phyloP scores from a whole-genome alignment of 2,888 invertebrate genomes.

The Protula sp. region DNA sequence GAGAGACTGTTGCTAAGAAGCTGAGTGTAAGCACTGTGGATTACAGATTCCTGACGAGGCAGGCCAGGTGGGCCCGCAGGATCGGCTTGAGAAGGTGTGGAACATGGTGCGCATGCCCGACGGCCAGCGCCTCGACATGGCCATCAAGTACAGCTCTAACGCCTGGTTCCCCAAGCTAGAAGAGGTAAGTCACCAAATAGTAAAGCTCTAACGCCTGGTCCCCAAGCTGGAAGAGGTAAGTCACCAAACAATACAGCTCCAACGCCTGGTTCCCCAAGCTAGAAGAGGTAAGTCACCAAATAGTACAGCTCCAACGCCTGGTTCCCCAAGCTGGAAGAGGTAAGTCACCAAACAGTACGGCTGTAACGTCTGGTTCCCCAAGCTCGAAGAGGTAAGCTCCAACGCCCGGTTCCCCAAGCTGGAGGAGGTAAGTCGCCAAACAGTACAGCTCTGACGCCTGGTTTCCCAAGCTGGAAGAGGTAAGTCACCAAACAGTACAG shows the following conservation, averaged over 20 bases:
- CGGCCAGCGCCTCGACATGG: slow-evolving; percentile 49
- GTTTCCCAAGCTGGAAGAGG: slow-evolving; percentile 37
- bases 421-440: too few relatives aligned
- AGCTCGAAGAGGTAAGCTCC: slow-evolving; percentile 40
- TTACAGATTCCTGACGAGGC: too few relatives aligned
- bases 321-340: slow-evolving; percentile 37
- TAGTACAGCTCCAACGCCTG: slow-evolving; percentile 50
- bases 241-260: slow-evolving; percentile 52
- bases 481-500: slow-evolving; percentile 51
- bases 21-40: too few relatives aligned
- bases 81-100: slow-evolving; percentile 51
- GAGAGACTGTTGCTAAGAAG: too few relatives aligned
- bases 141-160: slow-evolving; percentile 52
- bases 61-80: too few relatives aligned
- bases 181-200: slow-evolving; percentile 39
- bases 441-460: slow-evolving; percentile 50
- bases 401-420: slow-evolving; percentile 36
- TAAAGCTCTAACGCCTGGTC: too few relatives aligned
- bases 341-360: slow-evolving; percentile 51
- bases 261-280: slow-evolving; percentile 38
- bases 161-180: slow-evolving; percentile 35
- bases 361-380: slow-evolving; percentile 36
- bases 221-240: too few relatives aligned
- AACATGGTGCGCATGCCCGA: slow-evolving; percentile 47
- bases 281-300: slow-evolving; percentile 41